These are phyloP conservation scores for Protomyctophum bolini DNA, from an alignment of 2,113 vertebrate genomes.

Conservation along the genomic window DNA sequence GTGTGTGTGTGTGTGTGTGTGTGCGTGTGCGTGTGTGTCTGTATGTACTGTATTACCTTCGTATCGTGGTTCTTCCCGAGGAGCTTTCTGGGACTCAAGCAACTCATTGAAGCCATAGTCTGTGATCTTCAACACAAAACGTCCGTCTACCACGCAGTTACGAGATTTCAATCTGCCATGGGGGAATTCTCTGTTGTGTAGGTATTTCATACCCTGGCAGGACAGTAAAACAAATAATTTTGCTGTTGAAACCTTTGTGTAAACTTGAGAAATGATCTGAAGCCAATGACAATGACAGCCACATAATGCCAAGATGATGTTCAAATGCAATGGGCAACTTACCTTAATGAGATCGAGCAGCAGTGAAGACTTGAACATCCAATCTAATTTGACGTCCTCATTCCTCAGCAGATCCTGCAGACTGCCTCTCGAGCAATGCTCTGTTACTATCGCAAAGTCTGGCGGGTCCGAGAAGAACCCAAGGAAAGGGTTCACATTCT, in stretches of 20 bases:
- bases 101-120: constrained; percentile 89
- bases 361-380: constrained; percentile 96
- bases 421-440: constrained; percentile 91
- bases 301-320: too few species aligned
- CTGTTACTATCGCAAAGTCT: constrained; percentile 87
- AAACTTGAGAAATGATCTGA: too few species aligned
- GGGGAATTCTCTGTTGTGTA: constrained; percentile 86
- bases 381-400: constrained; percentile 90
- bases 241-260: neutral
- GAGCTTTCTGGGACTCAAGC: constrained; percentile 83
- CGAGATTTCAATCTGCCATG: constrained; percentile 90
- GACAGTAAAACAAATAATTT: constrained; percentile 2
- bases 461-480: constrained; percentile 87
- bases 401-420: constrained; percentile 90
- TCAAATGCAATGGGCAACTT: constrained; percentile 20
- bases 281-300: too few species aligned
- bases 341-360: constrained; percentile 94
- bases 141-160: constrained; percentile 91
- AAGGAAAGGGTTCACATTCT: constrained; percentile 90
- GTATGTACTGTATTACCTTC: constrained; percentile 77
- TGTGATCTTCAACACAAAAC: constrained; percentile 92
- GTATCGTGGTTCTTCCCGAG: constrained; percentile 68
- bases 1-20: neutral
- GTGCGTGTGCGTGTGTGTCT: neutral
- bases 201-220: constrained; percentile 90